A percentile compares a stretch with the other conserved stretches of the same genome.
Conservation (phyloP, 2,888 invertebrate species). For the Eilema caniola region DNA sequence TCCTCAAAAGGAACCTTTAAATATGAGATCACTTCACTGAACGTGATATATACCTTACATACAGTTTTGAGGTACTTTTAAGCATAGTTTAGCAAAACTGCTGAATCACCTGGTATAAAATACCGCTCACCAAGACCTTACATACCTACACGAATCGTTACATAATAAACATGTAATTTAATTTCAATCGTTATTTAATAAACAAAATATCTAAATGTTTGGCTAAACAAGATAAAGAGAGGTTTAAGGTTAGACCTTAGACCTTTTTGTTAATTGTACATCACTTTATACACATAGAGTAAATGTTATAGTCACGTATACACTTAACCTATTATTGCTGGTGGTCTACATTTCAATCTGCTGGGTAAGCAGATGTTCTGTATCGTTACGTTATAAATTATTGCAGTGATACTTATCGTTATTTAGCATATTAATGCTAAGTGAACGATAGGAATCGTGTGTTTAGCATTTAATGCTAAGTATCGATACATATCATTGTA, state of each 20-base stretch:
- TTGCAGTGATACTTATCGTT: background rate
- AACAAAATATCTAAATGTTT: conserved; percentile 10
- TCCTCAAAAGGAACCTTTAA: too few relatives aligned
- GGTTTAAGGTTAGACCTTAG: conserved; percentile 8
- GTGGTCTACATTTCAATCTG: background rate
- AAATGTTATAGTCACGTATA: conserved; percentile 7
- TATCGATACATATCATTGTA: background rate
- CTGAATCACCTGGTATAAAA: too few relatives aligned
- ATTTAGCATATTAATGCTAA: background rate
- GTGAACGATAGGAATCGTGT: background rate
- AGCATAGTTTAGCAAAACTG: too few relatives aligned
- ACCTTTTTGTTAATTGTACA: background rate
- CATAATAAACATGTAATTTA: background rate
- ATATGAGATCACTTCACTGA: too few relatives aligned
- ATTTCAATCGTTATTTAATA: background rate
- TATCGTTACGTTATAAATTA: background rate
- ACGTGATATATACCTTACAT: too few relatives aligned
- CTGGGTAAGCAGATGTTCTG: background rate
- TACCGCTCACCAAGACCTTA: background rate
- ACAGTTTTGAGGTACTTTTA: too few relatives aligned
- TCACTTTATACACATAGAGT: background rate
- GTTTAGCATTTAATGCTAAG: background rate
- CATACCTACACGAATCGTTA: background rate
- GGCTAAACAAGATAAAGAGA: background rate
- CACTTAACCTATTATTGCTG: background rate